A percentile compares a stretch with the other conserved stretches of the same genome.
phyloP scores from a whole-genome alignment of 2,113 vertebrate species.

The Alethe castanea region DNA sequence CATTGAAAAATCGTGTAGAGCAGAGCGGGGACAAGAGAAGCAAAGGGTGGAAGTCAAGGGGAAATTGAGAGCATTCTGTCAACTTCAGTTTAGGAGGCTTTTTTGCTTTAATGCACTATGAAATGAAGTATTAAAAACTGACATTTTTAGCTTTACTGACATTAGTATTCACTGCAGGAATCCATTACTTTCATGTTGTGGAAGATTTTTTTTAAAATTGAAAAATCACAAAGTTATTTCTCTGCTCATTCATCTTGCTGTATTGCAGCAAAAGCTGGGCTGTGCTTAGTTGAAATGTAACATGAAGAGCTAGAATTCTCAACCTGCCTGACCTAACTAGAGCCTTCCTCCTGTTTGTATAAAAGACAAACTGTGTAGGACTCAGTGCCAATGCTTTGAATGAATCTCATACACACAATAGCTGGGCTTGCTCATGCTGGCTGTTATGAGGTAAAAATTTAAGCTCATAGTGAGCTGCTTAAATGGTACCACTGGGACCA shows the following conservation, averaged over 20 bases:
- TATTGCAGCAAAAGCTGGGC: background rate
- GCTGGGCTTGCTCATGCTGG: background rate
- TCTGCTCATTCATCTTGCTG: background rate
- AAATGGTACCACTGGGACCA: constrained; percentile 33
- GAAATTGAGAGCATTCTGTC: background rate
- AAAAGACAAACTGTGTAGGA: background rate
- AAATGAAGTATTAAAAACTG: background rate
- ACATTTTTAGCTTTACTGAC: background rate
- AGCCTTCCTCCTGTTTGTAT: background rate
- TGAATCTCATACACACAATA: background rate
- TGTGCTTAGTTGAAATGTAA: background rate
- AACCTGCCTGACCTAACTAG: background rate
- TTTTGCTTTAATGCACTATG: background rate
- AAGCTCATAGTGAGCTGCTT: constrained; percentile 58
- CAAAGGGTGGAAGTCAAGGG: background rate
- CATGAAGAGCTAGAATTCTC: background rate
- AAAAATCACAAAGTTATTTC: background rate
- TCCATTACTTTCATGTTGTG: background rate
- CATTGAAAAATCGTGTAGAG: background rate
- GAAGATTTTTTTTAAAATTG: background rate
- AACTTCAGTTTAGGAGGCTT: fast-evolving
- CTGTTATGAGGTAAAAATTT: background rate
- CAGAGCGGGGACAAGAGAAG: background rate
- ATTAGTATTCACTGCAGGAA: background rate
- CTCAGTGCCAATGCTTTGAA: background rate